phyloP scores from a whole-genome alignment of 2,113 vertebrate genomes.

The Microcebus ravelobensis region DNA sequence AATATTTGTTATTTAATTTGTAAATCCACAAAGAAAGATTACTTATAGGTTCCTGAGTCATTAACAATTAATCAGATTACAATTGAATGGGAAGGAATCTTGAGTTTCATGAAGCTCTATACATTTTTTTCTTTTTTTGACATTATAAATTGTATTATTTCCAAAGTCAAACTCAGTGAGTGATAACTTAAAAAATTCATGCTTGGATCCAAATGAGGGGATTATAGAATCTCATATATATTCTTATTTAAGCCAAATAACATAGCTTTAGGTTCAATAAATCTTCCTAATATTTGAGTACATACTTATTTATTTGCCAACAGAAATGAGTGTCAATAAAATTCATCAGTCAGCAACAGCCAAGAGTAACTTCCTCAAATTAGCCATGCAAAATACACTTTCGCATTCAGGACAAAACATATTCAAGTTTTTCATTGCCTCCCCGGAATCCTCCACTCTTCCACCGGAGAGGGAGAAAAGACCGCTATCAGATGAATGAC shows the following conservation, averaged over 20 bases:
- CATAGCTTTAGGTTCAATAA: conserved; percentile 60
- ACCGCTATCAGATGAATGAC: neutral
- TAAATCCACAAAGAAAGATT: conserved; percentile 42
- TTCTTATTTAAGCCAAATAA: conserved; percentile 63
- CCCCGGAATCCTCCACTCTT: neutral
- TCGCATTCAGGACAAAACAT: conserved; percentile 44
- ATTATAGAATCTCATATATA: conserved; percentile 54
- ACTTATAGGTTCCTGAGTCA: conserved; percentile 12
- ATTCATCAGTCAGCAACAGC: conserved; percentile 23
- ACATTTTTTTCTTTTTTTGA: conserved; percentile 40
- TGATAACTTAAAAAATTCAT: conserved; percentile 62
- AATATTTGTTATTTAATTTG: conserved; percentile 44
- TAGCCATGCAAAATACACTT: conserved; percentile 42
- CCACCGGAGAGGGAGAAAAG: neutral
- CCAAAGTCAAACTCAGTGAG: conserved; percentile 57
- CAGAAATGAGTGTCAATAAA: conserved; percentile 41
- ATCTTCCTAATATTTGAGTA: conserved; percentile 67
- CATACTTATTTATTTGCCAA: conserved; percentile 67
- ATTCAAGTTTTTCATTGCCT: neutral
- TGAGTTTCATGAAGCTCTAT: conserved; percentile 21
- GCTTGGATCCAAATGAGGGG: conserved; percentile 62
- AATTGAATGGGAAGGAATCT: neutral
- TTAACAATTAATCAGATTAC: conserved; percentile 51
- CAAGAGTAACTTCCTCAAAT: conserved; percentile 46
- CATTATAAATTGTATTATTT: conserved; percentile 56